Evolutionary conservation across 2,888 invertebrate genomes (phyloP), one percentile per base, ranked within the genome.

Genomic region (Drosophila antonietae): DNA sequence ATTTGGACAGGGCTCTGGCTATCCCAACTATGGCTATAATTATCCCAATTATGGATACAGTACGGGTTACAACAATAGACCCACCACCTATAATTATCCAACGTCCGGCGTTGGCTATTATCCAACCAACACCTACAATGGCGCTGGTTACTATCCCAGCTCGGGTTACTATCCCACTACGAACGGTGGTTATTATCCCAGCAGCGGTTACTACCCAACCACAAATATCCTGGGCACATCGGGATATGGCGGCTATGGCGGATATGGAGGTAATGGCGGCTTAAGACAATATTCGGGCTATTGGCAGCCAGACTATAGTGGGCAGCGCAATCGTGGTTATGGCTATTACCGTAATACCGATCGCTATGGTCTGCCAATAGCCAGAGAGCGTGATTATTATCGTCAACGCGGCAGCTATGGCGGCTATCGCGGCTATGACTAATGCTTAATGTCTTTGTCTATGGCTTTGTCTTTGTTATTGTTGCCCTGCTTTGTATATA

Each of bases 241-340:
- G 0, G 89, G 90, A 18, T 85, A 88, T 65, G 91, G 90, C 28
- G 94, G 95, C 5, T 94, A 95, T 79, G 95, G 94, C 1, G 95
- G 95, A 3, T 94, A 94, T 75, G 93, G 94, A 64, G 95, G 95
- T 80, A 95, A 94, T 90, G 95, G 95, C 41, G 95, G 95, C 28
- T 89, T 94, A 0, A 93, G 90, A 57, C 94, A 95, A 39, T 95
- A 95, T 84, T 93, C 93, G 52, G 95, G 95, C 9, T 95, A 95
- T 89, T 94, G 93, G 89, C 94, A 93, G 87, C 94, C 94, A 0
- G 91, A 91, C 73, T 94, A 95, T 81, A 92, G 92, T 88, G 94
- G 94, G 8, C 93, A 93, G 37, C 93, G 94, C 59, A 94, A 95
- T 91, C 92, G 94, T 35, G 95, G 95, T n/a, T 94, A 94, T 78